These are phyloP conservation scores for Oncorhynchus gorbuscha DNA, from an alignment of 2,113 vertebrate species.

Conservation along the genomic window DNA sequence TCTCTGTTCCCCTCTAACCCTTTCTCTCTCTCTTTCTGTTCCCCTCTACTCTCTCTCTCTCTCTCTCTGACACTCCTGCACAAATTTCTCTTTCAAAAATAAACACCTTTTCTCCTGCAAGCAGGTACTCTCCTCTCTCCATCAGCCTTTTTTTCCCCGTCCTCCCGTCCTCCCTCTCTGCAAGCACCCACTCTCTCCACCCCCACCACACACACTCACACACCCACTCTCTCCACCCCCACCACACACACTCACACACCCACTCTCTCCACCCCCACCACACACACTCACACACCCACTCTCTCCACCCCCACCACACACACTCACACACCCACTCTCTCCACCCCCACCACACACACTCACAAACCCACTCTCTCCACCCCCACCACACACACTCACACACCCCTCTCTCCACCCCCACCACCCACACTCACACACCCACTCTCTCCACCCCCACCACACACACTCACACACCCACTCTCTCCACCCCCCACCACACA, in stretches of 20 bases:
- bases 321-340: too few relatives aligned
- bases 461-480: background rate
- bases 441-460: background rate
- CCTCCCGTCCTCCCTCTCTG: background rate
- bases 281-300: too few relatives aligned
- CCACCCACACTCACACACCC: background rate
- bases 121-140: background rate
- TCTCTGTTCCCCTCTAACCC: too few relatives aligned
- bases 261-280: too few relatives aligned
- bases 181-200: background rate
- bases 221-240: background rate
- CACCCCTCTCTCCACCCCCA: background rate
- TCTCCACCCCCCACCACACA: background rate
- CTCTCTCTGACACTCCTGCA: background rate
- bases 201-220: background rate
- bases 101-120: background rate
- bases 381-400: too few relatives aligned
- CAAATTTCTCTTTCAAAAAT: conserved; percentile 5
- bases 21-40: too few relatives aligned
- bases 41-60: background rate
- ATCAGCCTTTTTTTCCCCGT: background rate
- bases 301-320: too few relatives aligned
- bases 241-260: background rate
- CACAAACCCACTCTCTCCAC: too few relatives aligned
- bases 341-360: too few relatives aligned